Evolutionary conservation across 2,797 vertebrate species (phyloP).

Genomic region (Hoplostethus mediterraneus): DNA sequence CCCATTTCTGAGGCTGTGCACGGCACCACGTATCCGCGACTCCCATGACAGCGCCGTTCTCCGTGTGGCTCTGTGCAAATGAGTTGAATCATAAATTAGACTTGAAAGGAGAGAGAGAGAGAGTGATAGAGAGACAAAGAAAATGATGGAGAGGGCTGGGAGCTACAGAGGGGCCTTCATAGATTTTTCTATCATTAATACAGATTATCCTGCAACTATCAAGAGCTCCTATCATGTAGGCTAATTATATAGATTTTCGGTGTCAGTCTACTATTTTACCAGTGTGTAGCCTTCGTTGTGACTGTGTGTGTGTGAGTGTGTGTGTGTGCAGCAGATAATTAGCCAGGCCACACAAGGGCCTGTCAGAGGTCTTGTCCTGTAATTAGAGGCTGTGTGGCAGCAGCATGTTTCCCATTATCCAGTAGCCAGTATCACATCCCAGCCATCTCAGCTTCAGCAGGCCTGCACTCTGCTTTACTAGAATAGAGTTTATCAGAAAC

Average conservation of each 20-base stretch:
- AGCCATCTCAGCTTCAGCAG: conserved; percentile 63
- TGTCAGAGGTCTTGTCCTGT: conserved; percentile 71
- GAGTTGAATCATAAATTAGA: conserved; percentile 69
- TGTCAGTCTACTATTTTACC: conserved; percentile 62
- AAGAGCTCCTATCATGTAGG: conserved; percentile 50
- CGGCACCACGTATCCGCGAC: conserved; percentile 38
- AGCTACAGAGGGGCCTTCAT: conserved; percentile 51
- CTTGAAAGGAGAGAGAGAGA: conserved; percentile 62
- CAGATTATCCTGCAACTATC: conserved; percentile 57
- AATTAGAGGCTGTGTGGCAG: conserved; percentile 77
- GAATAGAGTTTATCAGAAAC: conserved; percentile 64
- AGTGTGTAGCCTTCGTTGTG: conserved; percentile 45
- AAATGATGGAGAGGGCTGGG: no score
- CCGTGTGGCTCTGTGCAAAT: conserved; percentile 56
- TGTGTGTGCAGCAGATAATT: conserved; percentile 55
- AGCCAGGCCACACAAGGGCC: conserved; percentile 69
- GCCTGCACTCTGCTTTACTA: conserved; percentile 45
- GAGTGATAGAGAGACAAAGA: conserved; percentile 49
- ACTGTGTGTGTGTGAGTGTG: conserved; percentile 51
- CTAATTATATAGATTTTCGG: conserved; percentile 72
- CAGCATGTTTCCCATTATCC: conserved; percentile 78
- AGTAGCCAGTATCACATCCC: conserved; percentile 59
- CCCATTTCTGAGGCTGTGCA: conserved; percentile 23
- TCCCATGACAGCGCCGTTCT: conserved; percentile 42
- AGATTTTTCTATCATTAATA: conserved; percentile 70